Base-by-base conservation (phyloP, 2,888 invertebrate genomes). In the Heliconius hortense region DNA sequence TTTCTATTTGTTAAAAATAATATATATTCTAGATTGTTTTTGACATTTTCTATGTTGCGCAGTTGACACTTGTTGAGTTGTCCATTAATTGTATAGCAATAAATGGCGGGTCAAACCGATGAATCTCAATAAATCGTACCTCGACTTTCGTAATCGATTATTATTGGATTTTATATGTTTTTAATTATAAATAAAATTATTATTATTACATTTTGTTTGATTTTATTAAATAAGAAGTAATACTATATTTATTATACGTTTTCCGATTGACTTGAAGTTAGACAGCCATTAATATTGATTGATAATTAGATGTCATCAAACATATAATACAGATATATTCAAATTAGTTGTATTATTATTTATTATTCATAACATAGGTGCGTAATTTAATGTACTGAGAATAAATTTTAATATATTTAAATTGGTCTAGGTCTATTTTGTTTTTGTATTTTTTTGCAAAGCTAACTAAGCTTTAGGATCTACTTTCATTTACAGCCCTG, bases 1-100 rank as follows among this genome's bases (percentile, higher is more conserved):
- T 24, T 39, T 18, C 4, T 21, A 71, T 26, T 11, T 35, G 24
- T 71, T 4, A 10, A 26, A 31, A n/a, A 48, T 48, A 31, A 28
- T 15, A 24, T 24, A 66, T 35, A 4, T 13, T 66, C 24, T 24
- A 69, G 7, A 69, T 31, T 56, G 56, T n/a, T 69, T 69, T 31
- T 35, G 35, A 35, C 10, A 43, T 71, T 39, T 28, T 60, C 39
- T 21, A 60, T 60, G 59, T 26, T 71, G 71, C 43, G 71, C 71
- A 71, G 60, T 60, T 71, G 39, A 71, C 60, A 71, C 71, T 71
- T 71, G 71, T 71, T 71, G 71, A 60, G 60, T 26, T 71, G 35
- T 60, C 71, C 26, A 69, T 69, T 69, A 69, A 69, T 69, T 69
- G 69, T 35, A 69, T 56, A 69, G 56, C 69, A 60, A 71, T 71